Percentiles rank a stretch among this genome's conserved stretches.
Evolutionary conservation across 2,888 invertebrate genomes (phyloP).

Genomic region (Smittia sp.): DNA sequence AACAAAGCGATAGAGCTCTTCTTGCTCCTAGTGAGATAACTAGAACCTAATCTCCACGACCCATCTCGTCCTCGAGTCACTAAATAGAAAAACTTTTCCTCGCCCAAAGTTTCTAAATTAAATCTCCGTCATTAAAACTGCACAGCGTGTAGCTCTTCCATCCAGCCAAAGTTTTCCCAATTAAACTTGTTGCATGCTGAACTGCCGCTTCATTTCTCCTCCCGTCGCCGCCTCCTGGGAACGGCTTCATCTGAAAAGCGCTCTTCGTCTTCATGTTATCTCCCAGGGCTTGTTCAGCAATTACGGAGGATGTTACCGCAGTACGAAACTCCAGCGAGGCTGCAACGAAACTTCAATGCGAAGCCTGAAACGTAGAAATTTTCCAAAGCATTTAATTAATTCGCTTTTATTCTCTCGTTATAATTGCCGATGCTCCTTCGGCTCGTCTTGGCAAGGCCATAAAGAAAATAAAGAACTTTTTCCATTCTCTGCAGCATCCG

Average conservation of each 20-base stretch:
- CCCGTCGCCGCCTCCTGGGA: not conserved
- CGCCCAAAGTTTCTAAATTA: not conserved
- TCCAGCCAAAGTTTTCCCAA: not conserved
- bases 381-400: slow-evolving; percentile 15
- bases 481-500: not conserved
- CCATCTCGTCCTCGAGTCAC: too few species aligned
- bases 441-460: not conserved
- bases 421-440: slow-evolving; percentile 2
- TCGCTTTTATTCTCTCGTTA: not conserved
- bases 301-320: not conserved
- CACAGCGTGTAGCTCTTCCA: not conserved
- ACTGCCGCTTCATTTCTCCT: not conserved
- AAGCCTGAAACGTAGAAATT: not conserved
- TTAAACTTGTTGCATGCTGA: slow-evolving; percentile 1
- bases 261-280: not conserved
- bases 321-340: not conserved
- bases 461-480: not conserved
- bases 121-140: not conserved
- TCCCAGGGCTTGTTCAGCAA: not conserved
- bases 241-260: not conserved
- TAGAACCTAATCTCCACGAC: too few species aligned
- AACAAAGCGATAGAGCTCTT: too few species aligned
- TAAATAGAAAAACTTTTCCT: not conserved
- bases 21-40: too few species aligned
- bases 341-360: not conserved